These are phyloP conservation scores for Dromas ardeola DNA, from an alignment of 2,113 vertebrate genomes.

Conservation along the genomic window DNA sequence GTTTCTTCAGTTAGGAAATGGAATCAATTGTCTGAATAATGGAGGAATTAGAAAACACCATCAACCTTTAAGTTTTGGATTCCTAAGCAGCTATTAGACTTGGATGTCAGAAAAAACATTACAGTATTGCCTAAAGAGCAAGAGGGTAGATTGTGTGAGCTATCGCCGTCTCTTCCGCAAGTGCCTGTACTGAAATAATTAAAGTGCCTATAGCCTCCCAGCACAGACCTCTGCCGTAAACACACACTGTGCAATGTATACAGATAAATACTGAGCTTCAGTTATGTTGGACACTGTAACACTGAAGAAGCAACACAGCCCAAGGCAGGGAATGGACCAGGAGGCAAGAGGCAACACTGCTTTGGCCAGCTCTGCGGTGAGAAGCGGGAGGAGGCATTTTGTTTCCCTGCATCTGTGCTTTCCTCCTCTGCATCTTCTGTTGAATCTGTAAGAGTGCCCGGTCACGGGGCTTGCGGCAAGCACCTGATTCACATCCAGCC, in stretches of 20 bases:
- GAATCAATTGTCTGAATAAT: conserved; percentile 2
- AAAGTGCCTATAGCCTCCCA: neutral
- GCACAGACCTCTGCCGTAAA: neutral
- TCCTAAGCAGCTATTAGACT: neutral
- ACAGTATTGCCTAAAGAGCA: neutral
- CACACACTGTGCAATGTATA: accelerated
- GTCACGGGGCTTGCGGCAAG: neutral
- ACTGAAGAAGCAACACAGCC: neutral
- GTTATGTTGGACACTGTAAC: neutral
- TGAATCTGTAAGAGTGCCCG: neutral
- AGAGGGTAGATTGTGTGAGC: neutral
- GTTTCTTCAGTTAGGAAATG: conserved; percentile 13
- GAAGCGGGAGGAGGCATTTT: neutral
- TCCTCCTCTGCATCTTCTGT: neutral
- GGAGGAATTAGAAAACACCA: neutral
- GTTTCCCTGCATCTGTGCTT: neutral
- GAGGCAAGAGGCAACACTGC: neutral
- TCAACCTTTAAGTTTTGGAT: neutral
- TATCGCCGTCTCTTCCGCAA: neutral
- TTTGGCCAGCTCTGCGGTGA: neutral
- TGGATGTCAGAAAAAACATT: neutral
- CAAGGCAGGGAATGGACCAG: neutral
- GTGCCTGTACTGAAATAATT: neutral
- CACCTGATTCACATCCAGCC: neutral
- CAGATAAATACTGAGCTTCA: neutral